A percentile compares a stretch with the other conserved stretches of the same genome.
Evolutionary conservation across 92 coral and sea anemone genomes (phyloP).

Genomic region (Bergia sp.): DNA sequence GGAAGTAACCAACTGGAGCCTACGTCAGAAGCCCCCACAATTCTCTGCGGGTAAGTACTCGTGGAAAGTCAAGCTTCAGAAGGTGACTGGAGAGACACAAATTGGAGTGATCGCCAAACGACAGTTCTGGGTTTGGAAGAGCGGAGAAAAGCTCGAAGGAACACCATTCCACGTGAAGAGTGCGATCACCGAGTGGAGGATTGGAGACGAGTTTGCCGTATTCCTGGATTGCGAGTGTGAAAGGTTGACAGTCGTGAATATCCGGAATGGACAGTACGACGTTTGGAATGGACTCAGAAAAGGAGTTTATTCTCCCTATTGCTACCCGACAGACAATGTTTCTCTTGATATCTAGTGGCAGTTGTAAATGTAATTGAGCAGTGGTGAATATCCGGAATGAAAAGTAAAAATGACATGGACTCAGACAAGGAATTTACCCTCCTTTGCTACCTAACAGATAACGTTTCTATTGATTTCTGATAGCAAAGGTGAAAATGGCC

Average conservation of each 20-base stretch:
- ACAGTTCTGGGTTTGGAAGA: constrained; percentile 20
- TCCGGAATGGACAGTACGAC: neutral
- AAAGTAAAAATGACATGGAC: neutral
- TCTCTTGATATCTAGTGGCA: constrained; percentile 1
- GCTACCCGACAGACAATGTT: constrained; percentile 4
- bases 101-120: constrained; percentile 11
- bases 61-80: constrained; percentile 12
- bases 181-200: neutral
- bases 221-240: neutral
- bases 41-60: constrained; percentile 12
- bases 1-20: constrained; percentile 4
- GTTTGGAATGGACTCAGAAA: constrained; percentile 5
- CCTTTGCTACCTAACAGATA: neutral
- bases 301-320: neutral
- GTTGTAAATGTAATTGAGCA: neutral
- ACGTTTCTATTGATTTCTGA: neutral
- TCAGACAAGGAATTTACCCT: neutral
- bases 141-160: constrained; percentile 5
- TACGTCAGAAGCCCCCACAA: constrained; percentile 1
- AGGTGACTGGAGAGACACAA: neutral
- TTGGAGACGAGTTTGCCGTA: neutral
- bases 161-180: constrained; percentile 10
- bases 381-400: neutral
- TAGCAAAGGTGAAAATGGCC: neutral
- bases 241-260: neutral